phyloP scores from a whole-genome alignment of 37 sponge, comb jelly and placozoan species.

The Beroe ovata region DNA sequence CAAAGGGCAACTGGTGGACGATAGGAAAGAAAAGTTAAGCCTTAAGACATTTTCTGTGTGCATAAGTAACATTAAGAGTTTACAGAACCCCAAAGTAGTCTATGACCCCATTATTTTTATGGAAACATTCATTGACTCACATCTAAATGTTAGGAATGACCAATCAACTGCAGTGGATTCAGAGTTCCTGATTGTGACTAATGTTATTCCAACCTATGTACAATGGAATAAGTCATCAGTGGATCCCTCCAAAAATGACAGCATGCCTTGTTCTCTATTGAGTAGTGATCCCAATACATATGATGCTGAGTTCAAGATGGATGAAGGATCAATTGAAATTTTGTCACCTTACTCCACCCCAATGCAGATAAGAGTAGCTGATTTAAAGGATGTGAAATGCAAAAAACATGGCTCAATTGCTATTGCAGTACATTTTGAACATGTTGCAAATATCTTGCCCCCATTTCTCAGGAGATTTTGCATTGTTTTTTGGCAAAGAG shows the following conservation, averaged over 20 bases:
- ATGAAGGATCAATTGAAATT: neutral
- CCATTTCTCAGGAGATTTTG: slow-evolving; percentile 41
- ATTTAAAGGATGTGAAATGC: slow-evolving; percentile 5
- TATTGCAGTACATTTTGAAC: slow-evolving; percentile 14
- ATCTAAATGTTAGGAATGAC: neutral
- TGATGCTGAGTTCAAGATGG: neutral
- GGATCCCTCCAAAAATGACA: neutral
- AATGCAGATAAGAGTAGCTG: neutral
- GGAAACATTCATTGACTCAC: slow-evolving; percentile 56
- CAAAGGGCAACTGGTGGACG: neutral
- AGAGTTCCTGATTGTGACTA: slow-evolving; percentile 2
- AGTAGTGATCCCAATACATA: slow-evolving; percentile 9
- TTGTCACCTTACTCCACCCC: slow-evolving; percentile 46
- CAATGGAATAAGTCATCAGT: slow-evolving; percentile 15
- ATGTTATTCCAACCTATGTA: slow-evolving; percentile 65
- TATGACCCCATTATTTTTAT: neutral
- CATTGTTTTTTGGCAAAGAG: slow-evolving; percentile 40
- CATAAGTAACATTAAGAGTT: neutral
- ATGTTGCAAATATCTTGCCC: slow-evolving; percentile 11
- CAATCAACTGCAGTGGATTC: slow-evolving; percentile 6
- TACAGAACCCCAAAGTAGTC: neutral
- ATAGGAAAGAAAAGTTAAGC: neutral
- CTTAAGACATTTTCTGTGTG: neutral
- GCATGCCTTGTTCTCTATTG: slow-evolving; percentile 3
- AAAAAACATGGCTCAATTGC: slow-evolving; percentile 1